Base-by-base conservation (phyloP, 2,797 vertebrate species). In the Pampus argenteus region DNA sequence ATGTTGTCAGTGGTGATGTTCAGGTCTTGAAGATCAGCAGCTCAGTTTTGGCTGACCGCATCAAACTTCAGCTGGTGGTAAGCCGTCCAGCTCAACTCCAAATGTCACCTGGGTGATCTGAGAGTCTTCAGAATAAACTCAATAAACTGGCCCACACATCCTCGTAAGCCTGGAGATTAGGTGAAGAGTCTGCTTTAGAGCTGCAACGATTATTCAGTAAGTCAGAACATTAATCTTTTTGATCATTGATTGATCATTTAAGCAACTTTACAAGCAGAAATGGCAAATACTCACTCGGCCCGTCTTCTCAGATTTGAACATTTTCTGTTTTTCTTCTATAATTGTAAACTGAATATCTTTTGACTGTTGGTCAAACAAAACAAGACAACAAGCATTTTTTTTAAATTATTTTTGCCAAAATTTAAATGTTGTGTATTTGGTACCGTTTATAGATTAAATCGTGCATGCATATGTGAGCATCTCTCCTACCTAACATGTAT, bases 1-100 rank as follows among this genome's bases (percentile, higher is more conserved):
- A 60, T 70, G 54, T 71, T 86, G 74, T 83, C 68, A 72, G 49
- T 2, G 3, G 48, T 65, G 79, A 84, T 66, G 57, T 66, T 81
- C 75, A 74, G 56, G 64, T 67, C 54, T 72, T 61, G 47, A 66
- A 52, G 56, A 67, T 58, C 52, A 64, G 59, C 25, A 47, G 18
- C 61, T 70, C 34, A 11, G 55, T 44, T 79, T 71, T 81, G 68
- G 57, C 70, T 62, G 78, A 54, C 26, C 31, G 25, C n/a, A 31
- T 34, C 20, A 28, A 73, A 51, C 51, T 66, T 59, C 40, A 59
- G 50, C 52, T 63, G 47, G 48, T 54, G 36, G 55, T 61, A 83
- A 67, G 31, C 56, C 5, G 17, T 52, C 73, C 61, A 74, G 26
- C 56, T 78, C 5, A 25, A 48, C 71, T 79, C 11, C 51, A 65